These are phyloP conservation scores for Gopherus flavomarginatus DNA, from an alignment of 2,113 vertebrate species.

Conservation along the genomic window DNA sequence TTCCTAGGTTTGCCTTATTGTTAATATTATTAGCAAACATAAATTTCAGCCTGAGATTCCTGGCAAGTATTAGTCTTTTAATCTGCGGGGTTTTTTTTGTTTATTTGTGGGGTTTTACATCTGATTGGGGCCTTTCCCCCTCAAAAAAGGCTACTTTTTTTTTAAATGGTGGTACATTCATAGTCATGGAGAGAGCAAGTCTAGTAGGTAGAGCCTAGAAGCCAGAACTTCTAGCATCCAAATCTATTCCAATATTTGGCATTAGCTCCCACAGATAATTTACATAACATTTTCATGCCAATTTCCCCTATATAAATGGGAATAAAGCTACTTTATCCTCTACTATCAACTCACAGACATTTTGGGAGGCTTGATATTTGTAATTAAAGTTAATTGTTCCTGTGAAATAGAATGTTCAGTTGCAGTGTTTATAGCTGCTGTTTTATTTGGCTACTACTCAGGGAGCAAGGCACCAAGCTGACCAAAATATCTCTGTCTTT, in stretches of 20 bases:
- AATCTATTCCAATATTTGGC: not conserved
- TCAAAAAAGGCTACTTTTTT: too few relatives aligned
- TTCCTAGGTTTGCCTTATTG: not conserved
- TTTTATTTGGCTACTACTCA: not conserved
- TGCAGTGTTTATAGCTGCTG: not conserved
- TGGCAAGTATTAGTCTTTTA: not conserved
- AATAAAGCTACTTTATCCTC: not conserved
- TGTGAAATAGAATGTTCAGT: constrained; percentile 5
- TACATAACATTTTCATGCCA: not conserved
- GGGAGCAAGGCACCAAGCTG: not conserved
- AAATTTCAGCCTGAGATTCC: not conserved
- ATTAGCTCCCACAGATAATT: not conserved
- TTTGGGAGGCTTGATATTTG: not conserved
- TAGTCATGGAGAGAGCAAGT: not conserved
- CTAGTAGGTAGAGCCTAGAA: not conserved
- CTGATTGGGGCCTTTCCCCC: not conserved
- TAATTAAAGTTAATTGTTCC: constrained; percentile 6
- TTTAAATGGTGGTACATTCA: not conserved
- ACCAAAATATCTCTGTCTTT: not conserved
- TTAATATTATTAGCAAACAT: not conserved
- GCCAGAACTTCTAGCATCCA: not conserved
- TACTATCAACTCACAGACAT: not conserved
- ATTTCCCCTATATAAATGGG: not conserved
- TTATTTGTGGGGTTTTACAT: not conserved
- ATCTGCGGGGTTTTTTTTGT: not conserved